phyloP scores from a whole-genome alignment of 2,113 vertebrate genomes.

The Cyphotilapia sp. region DNA sequence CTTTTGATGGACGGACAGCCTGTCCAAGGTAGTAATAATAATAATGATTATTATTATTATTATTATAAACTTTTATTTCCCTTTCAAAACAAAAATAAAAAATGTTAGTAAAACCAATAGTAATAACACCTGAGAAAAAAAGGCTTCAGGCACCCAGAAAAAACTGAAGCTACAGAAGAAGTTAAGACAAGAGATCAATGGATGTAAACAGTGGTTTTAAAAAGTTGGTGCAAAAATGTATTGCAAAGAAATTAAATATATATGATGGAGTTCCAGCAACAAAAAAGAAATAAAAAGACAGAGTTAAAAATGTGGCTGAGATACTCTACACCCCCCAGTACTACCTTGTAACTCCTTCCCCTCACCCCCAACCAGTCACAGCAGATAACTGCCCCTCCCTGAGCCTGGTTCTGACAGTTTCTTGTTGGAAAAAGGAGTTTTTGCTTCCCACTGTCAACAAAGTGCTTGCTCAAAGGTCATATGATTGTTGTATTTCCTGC shows the following conservation, averaged over 20 bases:
- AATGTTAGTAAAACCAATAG: neutral
- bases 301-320: neutral
- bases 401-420: neutral
- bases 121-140: neutral
- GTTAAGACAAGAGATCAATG: neutral
- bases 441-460: neutral
- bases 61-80: neutral
- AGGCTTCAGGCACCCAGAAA: neutral
- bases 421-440: neutral
- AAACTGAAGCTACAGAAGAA: neutral
- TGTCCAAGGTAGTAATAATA: neutral
- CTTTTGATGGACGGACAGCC: neutral
- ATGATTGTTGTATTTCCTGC: neutral
- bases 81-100: neutral
- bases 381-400: neutral
- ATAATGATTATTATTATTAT: fast-evolving
- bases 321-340: neutral
- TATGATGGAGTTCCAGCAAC: neutral
- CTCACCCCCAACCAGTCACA: neutral
- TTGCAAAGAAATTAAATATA: neutral
- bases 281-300: neutral
- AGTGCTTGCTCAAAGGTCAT: neutral
- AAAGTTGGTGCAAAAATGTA: neutral
- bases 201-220: neutral
- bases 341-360: neutral